Base-by-base conservation (phyloP, 1,140 invertebrate genomes). In the Heterodera carotae region DNA sequence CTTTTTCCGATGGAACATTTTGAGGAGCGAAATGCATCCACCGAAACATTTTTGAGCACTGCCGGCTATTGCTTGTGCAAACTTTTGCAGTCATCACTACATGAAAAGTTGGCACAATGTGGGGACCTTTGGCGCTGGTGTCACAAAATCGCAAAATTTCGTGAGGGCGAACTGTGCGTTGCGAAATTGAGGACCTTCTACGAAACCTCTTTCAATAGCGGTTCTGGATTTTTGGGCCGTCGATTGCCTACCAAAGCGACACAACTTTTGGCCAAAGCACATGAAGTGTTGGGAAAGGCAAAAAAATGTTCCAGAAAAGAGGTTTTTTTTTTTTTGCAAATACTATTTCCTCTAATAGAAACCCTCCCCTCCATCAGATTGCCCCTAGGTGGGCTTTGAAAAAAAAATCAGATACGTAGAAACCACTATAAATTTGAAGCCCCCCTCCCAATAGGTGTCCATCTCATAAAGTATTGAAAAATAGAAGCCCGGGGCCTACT, bases 221-320 rank as follows among this genome's bases (percentile, higher is more conserved):
- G 56, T 56, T 12, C 69, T 25, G 68, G 8, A 64, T 12, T 56
- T 56, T 56, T 71, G 25, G 25, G 75, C 15, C 60, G 67, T 76
- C 56, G 76, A 29, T 12, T 82, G 4, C 76, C 76, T 10, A 78
- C 76, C 22, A 79, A 69, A 69, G 56, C 76, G 60, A 33, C 79
- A n/a, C 70, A 72, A 56, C 76, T 78, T 31, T 81, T 78, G 59
- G 66, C 31, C 12, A 67, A 80, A 22, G 76, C 31, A 10, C 76
- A 78, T 27, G 76, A 78, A 64, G 62, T 66, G 15, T 56, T 78
- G 25, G 76, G 76, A 10, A 36, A 80, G 48, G 31, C 29, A 22
- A 60, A 80, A 22, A 62, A 39, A 12, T 78, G 76, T 36, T 27
- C 78, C 76, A 36, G 43, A 25, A 66, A 78, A 33, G 76, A 78